These are phyloP conservation scores for Struthio camelus DNA, from an alignment of 2,113 vertebrate genomes.

Conservation along the genomic window DNA sequence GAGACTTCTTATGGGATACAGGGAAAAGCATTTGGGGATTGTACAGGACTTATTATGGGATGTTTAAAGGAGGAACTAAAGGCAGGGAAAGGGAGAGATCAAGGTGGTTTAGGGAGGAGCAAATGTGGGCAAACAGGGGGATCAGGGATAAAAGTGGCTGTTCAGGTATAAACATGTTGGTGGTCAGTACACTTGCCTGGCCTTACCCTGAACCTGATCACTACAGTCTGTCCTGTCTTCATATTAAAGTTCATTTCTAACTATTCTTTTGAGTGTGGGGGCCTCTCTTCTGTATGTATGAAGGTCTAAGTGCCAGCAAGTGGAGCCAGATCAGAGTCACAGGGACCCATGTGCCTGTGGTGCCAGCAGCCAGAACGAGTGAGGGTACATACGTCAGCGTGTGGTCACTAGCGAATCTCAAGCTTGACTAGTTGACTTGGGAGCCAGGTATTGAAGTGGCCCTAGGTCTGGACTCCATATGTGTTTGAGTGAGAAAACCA, in stretches of 20 bases:
- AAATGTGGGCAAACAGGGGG: neutral
- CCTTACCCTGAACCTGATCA: neutral
- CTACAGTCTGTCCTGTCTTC: neutral
- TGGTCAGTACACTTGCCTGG: neutral
- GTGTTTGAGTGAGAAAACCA: rapidly evolving
- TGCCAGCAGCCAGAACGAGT: neutral
- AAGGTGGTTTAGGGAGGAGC: neutral
- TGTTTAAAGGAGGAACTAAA: neutral
- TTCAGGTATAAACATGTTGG: neutral
- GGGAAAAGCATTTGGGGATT: neutral
- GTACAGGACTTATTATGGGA: neutral
- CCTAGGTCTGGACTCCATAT: neutral
- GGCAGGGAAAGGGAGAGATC: neutral
- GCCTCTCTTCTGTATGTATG: neutral
- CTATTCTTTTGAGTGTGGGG: neutral
- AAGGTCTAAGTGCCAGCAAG: neutral
- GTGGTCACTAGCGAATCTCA: neutral
- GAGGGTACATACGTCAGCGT: neutral
- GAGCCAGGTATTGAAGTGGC: neutral
- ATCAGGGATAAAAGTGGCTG: neutral
- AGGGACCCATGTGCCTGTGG: rapidly evolving
- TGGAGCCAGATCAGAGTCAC: neutral
- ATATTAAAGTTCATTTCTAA: neutral
- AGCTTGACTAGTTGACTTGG: neutral
- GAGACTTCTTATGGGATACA: neutral